Conservation (phyloP, 2,113 vertebrate species). For the Canis aureus region DNA sequence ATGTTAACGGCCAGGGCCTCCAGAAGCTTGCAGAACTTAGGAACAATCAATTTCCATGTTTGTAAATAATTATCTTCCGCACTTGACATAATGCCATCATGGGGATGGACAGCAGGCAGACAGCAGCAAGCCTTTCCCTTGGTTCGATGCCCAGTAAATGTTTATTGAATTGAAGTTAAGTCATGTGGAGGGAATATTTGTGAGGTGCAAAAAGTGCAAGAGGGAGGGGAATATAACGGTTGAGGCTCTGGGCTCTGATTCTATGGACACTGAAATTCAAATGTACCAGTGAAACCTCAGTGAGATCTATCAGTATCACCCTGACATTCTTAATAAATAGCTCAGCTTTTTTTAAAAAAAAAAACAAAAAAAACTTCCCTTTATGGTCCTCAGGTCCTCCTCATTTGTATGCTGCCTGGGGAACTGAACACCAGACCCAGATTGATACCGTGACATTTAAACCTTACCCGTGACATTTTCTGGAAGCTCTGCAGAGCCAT, state of each 20-base stretch:
- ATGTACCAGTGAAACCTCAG: not conserved
- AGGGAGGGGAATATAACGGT: not conserved
- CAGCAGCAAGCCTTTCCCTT: not conserved
- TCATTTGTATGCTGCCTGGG: not conserved
- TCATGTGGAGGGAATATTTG: too few species aligned
- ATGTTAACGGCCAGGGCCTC: not conserved
- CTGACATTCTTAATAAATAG: not conserved
- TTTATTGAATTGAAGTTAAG: not conserved
- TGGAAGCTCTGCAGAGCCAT: accelerated
- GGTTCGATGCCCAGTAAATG: not conserved
- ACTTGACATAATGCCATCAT: too few species aligned
- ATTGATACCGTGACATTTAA: not conserved
- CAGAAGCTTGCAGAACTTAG: not conserved
- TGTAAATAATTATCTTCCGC: not conserved
- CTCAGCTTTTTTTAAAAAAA: not conserved
- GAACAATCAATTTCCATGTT: too few species aligned
- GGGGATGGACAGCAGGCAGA: not conserved
- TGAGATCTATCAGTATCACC: not conserved
- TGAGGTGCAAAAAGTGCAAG: accelerated
- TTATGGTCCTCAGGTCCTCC: not conserved
- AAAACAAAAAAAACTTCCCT: too few species aligned
- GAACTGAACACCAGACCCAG: not conserved
- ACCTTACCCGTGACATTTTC: not conserved
- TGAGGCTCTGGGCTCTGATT: not conserved
- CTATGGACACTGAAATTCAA: not conserved